A percentile compares a stretch with the other conserved stretches of the same genome.
Evolutionary conservation across 2,888 invertebrate genomes (phyloP).

Genomic region (Erebia aethiops): DNA sequence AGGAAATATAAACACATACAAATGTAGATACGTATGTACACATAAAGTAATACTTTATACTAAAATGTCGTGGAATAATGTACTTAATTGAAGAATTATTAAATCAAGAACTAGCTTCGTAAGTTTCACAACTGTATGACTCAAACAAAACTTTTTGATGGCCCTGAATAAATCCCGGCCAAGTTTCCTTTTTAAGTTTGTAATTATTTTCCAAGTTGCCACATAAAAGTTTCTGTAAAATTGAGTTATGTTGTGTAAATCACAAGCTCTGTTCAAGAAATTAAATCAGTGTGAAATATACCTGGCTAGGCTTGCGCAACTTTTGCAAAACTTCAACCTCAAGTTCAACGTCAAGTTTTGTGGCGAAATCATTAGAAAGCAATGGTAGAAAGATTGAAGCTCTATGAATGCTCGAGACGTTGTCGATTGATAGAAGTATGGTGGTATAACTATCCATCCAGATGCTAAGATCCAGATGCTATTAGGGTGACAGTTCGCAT

Average conservation of each 20-base stretch:
- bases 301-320: background rate
- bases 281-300: background rate
- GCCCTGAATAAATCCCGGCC: slow-evolving; percentile 6
- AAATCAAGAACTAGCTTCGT: background rate
- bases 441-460: no score
- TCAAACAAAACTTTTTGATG: slow-evolving; percentile 13
- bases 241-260: slow-evolving; percentile 11
- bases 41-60: no score
- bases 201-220: slow-evolving; percentile 13
- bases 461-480: no score
- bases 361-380: background rate
- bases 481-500: no score
- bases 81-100: no score
- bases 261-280: background rate
- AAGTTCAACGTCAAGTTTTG: background rate
- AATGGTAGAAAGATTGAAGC: no score
- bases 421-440: no score
- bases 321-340: background rate
- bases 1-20: no score
- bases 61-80: no score
- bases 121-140: slow-evolving; percentile 8
- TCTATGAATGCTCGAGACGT: no score
- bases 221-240: slow-evolving; percentile 13
- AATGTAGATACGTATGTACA: no score
- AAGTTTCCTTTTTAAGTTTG: slow-evolving; percentile 6